phyloP scores from a whole-genome alignment of 2,888 invertebrate species.

The Beris chalybata region DNA sequence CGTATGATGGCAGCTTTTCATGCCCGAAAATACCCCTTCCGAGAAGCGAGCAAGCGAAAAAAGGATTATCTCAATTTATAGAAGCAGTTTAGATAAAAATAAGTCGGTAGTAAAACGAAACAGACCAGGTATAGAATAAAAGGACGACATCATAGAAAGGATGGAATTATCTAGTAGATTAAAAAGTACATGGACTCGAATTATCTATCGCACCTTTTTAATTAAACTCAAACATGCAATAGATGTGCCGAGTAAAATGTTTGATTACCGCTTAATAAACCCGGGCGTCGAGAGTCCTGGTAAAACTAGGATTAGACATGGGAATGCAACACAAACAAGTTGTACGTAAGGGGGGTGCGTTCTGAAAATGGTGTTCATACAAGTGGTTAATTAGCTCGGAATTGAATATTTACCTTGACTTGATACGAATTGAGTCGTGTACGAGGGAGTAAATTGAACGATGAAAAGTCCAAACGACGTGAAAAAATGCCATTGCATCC shows the following conservation, averaged over 20 bases:
- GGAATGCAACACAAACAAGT: too few relatives aligned
- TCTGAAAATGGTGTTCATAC: conserved; percentile 7
- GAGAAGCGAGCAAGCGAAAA: not conserved
- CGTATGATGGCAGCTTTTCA: not conserved
- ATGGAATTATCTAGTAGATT: not conserved
- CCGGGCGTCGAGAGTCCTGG: too few relatives aligned
- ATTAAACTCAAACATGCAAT: conserved; percentile 25
- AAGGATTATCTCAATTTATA: conserved; percentile 36
- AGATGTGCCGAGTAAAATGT: not conserved
- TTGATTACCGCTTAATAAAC: too few relatives aligned
- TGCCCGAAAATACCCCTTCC: not conserved
- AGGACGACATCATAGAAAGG: not conserved
- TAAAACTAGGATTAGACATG: too few relatives aligned
- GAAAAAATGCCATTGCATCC: conserved; percentile 93
- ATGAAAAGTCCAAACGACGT: conserved; percentile 90
- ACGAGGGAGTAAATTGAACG: conserved; percentile 90
- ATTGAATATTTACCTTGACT: conserved; percentile 80
- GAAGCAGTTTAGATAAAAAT: conserved; percentile 27
- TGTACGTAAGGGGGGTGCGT: too few relatives aligned
- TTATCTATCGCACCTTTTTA: conserved; percentile 37
- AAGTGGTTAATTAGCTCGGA: conserved; percentile 9
- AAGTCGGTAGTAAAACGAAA: not conserved
- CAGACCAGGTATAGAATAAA: conserved; percentile 21
- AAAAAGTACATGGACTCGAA: conserved; percentile 18
- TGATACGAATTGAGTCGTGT: conserved; percentile 98